Conservation (phyloP, 92 coral and sea anemone genomes). For the Phenganax stokvisi region DNA sequence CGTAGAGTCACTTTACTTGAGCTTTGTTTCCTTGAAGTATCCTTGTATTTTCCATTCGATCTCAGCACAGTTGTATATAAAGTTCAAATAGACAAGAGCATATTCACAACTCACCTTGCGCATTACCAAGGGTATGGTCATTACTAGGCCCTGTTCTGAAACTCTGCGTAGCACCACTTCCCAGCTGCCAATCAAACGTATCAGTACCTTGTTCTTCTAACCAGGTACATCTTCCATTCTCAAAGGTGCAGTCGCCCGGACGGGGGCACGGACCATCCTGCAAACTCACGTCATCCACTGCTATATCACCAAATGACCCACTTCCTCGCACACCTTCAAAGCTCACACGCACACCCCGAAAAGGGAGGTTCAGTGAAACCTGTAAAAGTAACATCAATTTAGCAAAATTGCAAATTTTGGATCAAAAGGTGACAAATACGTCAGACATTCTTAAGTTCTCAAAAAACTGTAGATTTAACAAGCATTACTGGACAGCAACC, state of each 20-base stretch:
- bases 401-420: too few relatives aligned
- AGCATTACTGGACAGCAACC: too few relatives aligned
- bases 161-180: constrained; percentile 74
- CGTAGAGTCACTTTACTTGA: too few relatives aligned
- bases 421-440: too few relatives aligned
- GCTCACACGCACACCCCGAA: constrained; percentile 7
- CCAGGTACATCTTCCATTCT: constrained; percentile 73
- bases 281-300: constrained; percentile 81
- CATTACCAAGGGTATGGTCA: constrained; percentile 87
- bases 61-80: neutral
- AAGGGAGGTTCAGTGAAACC: neutral
- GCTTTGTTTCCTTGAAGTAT: too few relatives aligned
- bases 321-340: constrained; percentile 36
- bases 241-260: constrained; percentile 93
- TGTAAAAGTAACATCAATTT: neutral
- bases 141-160: constrained; percentile 65
- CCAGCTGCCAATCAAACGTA: constrained; percentile 81
- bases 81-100: neutral
- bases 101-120: constrained; percentile 32
- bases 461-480: too few relatives aligned
- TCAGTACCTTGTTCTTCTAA: constrained; percentile 62
- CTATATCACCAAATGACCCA: constrained; percentile 61
- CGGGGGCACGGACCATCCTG: constrained; percentile 65
- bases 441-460: too few relatives aligned
- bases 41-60: too few relatives aligned